Evolutionary conservation across 2,113 vertebrate species (phyloP).

Genomic region (Quiscalus mexicanus): DNA sequence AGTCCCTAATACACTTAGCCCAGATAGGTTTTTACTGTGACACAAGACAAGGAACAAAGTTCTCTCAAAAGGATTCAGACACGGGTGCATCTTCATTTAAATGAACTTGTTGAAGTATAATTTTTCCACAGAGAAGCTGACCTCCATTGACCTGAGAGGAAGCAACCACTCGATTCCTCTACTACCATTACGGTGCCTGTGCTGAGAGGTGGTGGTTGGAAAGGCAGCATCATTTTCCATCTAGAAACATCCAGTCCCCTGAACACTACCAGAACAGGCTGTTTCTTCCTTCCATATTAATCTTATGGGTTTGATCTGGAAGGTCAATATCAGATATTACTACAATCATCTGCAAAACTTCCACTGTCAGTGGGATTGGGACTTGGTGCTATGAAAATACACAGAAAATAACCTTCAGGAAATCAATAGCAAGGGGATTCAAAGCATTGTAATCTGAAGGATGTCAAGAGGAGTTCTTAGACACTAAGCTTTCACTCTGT

Average conservation of each 20-base stretch:
- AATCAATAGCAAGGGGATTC: not conserved
- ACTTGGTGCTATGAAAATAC: not conserved
- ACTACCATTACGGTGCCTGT: not conserved
- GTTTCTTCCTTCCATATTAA: not conserved
- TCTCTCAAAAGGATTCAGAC: not conserved
- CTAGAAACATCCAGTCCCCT: not conserved
- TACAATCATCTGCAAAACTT: not conserved
- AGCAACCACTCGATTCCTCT: not conserved
- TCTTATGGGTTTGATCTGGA: not conserved
- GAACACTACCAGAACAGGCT: not conserved
- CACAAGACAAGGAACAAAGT: not conserved
- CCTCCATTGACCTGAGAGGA: not conserved
- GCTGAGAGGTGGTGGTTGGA: accelerated
- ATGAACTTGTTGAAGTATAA: not conserved
- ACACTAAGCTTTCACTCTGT: not conserved
- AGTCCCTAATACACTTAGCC: not conserved
- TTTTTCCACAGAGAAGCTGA: not conserved
- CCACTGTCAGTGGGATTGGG: not conserved
- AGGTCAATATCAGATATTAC: not conserved
- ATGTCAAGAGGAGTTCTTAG: not conserved
- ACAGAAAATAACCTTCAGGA: not conserved
- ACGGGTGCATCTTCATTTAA: not conserved
- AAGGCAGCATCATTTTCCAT: not conserved
- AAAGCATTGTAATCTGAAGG: not conserved
- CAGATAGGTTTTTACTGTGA: not conserved